Evolutionary conservation across 2,888 invertebrate species (phyloP), one percentile per base, ranked within the genome.

Genomic region (Mylabris sibirica): DNA sequence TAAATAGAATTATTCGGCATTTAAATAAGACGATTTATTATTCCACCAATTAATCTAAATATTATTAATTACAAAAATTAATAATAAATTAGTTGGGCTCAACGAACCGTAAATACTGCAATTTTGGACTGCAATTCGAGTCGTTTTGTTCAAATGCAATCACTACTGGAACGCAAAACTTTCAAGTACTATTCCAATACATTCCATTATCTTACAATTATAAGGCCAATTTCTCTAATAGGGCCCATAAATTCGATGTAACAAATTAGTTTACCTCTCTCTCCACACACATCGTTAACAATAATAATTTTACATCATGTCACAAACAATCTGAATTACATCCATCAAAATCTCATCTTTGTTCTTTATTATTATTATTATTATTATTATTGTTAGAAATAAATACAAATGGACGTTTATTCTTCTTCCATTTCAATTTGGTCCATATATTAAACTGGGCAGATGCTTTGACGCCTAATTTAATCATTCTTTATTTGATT

Each of bases 401-500:
- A 14, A 11, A 38, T 14, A 38, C 38, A 17, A 38, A 44, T n/a
- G n/a, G n/a, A 44, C 44, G n/a, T 44, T n/a, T n/a, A 44, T 44
- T 44, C 44, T 44, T 44, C 6, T 44, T 12, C 2, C 12, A 4
- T 57, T 49, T 49, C 49, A 20, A 20, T 9, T 20, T 49, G 9
- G 20, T 49, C 20, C 49, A 24, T 24, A 14, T 57, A 57, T 57
- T 57, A 8, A 20, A 11, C 20, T 57, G 9, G 3, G 1, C 49
- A 8, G 57, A 12, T 24, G 24, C 22, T 57, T 49, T 49, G 12
- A 22, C 11, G 14, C 24, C 57, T 57, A 57, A 57, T 24, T 57
- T 57, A 57, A 57, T 57, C 57, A 22, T 57, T 24, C 24, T 2
- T 22, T 57, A 22, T 57, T 57, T 24, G 57, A 57, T 57, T 57